Conservation (phyloP, 2,797 vertebrate species). For the Schizopygopsis pylzovi region DNA sequence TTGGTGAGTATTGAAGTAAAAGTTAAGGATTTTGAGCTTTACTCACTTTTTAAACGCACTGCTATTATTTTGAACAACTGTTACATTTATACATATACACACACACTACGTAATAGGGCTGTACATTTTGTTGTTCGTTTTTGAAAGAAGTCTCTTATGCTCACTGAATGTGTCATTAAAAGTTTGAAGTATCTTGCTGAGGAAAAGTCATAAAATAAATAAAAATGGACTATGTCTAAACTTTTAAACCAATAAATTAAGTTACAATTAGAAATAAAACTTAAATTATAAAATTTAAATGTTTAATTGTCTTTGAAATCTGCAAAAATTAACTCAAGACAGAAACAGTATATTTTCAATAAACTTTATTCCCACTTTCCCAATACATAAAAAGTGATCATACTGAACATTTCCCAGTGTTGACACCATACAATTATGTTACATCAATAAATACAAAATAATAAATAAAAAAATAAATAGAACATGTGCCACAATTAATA, state of each 20-base stretch:
- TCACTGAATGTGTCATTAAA: background rate
- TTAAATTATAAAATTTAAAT: too few species aligned
- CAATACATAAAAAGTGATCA: slow-evolving; percentile 80
- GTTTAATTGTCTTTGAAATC: background rate
- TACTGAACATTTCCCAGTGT: slow-evolving; percentile 77
- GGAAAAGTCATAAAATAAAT: too few species aligned
- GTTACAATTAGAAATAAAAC: background rate
- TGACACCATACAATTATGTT: slow-evolving; percentile 74
- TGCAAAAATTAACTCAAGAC: background rate
- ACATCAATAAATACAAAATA: slow-evolving; percentile 81
- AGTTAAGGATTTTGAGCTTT: too few species aligned
- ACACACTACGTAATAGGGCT: too few species aligned
- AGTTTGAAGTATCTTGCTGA: too few species aligned
- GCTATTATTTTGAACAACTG: too few species aligned
- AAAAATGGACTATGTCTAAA: background rate
- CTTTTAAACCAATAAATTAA: background rate
- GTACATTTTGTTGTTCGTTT: background rate
- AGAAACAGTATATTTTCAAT: slow-evolving; percentile 60
- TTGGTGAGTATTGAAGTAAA: too few species aligned
- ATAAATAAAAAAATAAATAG: slow-evolving; percentile 82
- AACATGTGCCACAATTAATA: slow-evolving; percentile 78
- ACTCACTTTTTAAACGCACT: too few species aligned
- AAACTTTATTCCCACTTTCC: slow-evolving; percentile 80
- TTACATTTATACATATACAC: too few species aligned
- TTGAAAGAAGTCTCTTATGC: background rate